These are phyloP conservation scores for Labrus mixtus DNA, from an alignment of 2,113 vertebrate species.

Conservation along the genomic window DNA sequence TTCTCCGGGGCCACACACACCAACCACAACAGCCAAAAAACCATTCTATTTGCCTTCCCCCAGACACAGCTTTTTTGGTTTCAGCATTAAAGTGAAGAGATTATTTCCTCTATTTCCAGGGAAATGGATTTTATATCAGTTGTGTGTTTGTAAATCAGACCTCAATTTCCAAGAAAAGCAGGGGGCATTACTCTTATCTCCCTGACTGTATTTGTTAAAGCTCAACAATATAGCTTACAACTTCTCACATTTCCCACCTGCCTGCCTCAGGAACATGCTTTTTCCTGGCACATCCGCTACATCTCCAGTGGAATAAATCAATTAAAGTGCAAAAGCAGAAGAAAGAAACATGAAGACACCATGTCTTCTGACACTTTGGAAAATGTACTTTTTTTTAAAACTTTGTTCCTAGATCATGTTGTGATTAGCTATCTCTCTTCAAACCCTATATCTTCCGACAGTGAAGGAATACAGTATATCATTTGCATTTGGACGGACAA, in stretches of 20 bases:
- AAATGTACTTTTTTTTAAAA: background rate
- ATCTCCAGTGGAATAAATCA: slow-evolving; percentile 71
- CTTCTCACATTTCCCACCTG: slow-evolving; percentile 71
- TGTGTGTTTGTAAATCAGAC: slow-evolving; percentile 78
- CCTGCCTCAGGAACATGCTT: slow-evolving; percentile 39
- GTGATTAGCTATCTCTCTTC: slow-evolving; percentile 51
- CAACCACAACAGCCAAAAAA: slow-evolving; percentile 48
- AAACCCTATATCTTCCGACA: slow-evolving; percentile 42
- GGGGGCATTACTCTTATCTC: slow-evolving; percentile 75
- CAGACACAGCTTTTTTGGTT: slow-evolving; percentile 46
- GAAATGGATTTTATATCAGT: slow-evolving; percentile 79
- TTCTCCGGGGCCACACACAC: slow-evolving; percentile 6
- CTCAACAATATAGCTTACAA: slow-evolving; percentile 71
- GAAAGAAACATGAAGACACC: slow-evolving; percentile 38
- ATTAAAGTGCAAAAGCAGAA: slow-evolving; percentile 61
- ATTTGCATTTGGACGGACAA: slow-evolving; percentile 53
- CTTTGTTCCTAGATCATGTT: slow-evolving; percentile 43
- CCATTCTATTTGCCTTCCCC: slow-evolving; percentile 58
- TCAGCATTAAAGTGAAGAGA: slow-evolving; percentile 64
- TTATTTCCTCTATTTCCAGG: slow-evolving; percentile 74
- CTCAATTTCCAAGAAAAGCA: slow-evolving; percentile 75
- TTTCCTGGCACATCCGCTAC: slow-evolving; percentile 61
- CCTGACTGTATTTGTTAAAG: slow-evolving; percentile 76
- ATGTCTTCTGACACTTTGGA: slow-evolving; percentile 22
- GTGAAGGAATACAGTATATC: slow-evolving; percentile 14